A percentile compares a stretch with the other conserved stretches of the same genome.
phyloP scores from a whole-genome alignment of 2,797 vertebrate genomes.

The Clarias pachynema region DNA sequence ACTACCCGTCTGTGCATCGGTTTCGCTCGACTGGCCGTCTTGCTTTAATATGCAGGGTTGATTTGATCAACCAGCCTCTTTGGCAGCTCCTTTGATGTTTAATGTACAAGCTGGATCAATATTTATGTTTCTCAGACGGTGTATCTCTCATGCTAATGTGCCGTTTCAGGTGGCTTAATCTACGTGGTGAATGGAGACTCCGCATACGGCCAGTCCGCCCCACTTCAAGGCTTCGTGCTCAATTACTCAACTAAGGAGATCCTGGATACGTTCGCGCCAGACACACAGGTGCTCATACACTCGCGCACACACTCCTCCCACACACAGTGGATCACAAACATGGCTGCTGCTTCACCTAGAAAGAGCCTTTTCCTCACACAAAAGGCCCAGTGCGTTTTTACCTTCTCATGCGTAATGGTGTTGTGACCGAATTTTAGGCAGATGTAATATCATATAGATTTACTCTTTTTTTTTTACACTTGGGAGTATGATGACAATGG shows the following conservation, averaged over 20 bases:
- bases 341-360: background rate
- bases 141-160: constrained; percentile 39
- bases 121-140: constrained; percentile 23
- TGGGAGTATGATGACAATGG: background rate
- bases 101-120: constrained; percentile 31
- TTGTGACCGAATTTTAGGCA: background rate
- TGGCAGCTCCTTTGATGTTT: constrained; percentile 40
- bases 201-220: constrained; percentile 68
- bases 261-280: constrained; percentile 85
- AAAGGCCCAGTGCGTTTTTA: background rate
- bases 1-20: background rate
- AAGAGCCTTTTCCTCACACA: background rate
- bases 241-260: constrained; percentile 90
- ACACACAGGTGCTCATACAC: constrained; percentile 77
- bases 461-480: background rate
- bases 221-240: constrained; percentile 88
- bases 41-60: constrained; percentile 27
- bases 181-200: constrained; percentile 90
- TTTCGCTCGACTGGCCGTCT: background rate
- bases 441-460: background rate
- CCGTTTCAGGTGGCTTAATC: constrained; percentile 83
- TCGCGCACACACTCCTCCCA: constrained; percentile 20
- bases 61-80: constrained; percentile 25
- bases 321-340: background rate
- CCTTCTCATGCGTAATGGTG: no score